Evolutionary conservation across 1,140 invertebrate species (phyloP), one percentile per base, ranked within the genome.

Genomic region (Helicorthomorpha holstii): DNA sequence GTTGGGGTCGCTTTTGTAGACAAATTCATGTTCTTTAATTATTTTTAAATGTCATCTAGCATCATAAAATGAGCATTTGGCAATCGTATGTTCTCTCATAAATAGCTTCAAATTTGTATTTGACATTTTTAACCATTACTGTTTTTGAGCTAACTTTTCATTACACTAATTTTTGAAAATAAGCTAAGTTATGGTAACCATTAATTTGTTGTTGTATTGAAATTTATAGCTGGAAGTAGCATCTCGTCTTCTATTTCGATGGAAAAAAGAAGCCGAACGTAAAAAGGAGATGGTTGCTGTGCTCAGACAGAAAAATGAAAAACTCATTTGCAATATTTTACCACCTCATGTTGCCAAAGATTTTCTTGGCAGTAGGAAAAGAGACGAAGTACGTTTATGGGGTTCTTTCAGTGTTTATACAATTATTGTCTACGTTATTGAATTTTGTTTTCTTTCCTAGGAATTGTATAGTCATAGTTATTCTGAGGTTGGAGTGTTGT

Each of bases 401-500:
- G 44, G 19, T 22, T 7, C 19, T 12, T 7, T 21, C 4, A 46
- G 19, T 46, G 4, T n/a, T 7, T 21, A 7, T 46, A 46, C 4
- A 12, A 22, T 46, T 12, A 46, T 7, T 46, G 10, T 24, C 29
- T 12, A 34, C 24, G 16, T 51, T 51, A 49, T 51, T n/a, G 24
- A 51, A 2, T 27, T 44, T 23, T 19, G 23, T 54, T 44, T 19
- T 54, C 45, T 16, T 48, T 25, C 50, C n/a, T 82, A 90, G 62
- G 87, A 93, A 66, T 74, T 93, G 14, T 94, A 92, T 71, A 89
- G 85, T 50, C 86, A 93, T 65, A 91, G 86, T 69, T 92, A 91
- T 66, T 79, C 85, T 0, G 85, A 90, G 61, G 86, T 92, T 22
- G 89, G 88, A 27, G 87, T 94, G 4, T 69, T 94, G 2, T 94